A percentile compares a stretch with the other conserved stretches of the same genome.
phyloP scores from a whole-genome alignment of 2,888 invertebrate genomes.

The Camponotus fellah region DNA sequence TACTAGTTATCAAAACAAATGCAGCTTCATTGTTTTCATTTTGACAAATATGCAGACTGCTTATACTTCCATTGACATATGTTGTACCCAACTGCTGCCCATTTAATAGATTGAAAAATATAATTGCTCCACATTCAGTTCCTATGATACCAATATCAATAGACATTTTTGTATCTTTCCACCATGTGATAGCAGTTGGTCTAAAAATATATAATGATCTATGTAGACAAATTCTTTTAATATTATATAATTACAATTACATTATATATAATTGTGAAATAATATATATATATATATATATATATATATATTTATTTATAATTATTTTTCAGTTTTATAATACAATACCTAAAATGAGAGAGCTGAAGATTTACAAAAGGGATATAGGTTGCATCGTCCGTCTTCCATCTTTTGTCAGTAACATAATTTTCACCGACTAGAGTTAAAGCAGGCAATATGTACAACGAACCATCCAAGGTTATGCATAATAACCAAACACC shows the following conservation, averaged over 20 bases:
- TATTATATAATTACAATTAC: neutral
- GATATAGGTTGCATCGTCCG: constrained; percentile 88
- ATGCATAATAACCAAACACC: constrained; percentile 91
- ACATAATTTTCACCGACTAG: constrained; percentile 87
- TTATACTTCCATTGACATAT: constrained; percentile 89
- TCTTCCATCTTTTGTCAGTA: constrained; percentile 88
- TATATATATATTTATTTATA: neutral
- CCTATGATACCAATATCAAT: constrained; percentile 85
- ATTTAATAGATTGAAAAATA: constrained; percentile 91
- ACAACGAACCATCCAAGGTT: constrained; percentile 87
- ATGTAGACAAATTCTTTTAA: neutral
- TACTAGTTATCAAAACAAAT: constrained; percentile 90
- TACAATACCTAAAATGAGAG: constrained; percentile 80
- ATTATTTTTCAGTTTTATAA: neutral
- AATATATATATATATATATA: neutral
- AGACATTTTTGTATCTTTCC: constrained; percentile 82
- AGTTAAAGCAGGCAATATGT: constrained; percentile 88
- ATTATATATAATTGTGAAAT: neutral
- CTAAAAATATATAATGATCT: constrained; percentile 64
- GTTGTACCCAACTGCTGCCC: constrained; percentile 89
- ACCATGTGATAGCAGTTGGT: constrained; percentile 84
- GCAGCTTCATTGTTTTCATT: constrained; percentile 90
- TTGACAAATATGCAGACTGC: constrained; percentile 90
- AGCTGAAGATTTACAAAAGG: constrained; percentile 82
- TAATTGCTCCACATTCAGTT: constrained; percentile 87